A percentile compares a stretch with the other conserved stretches of the same genome.
Conservation (phyloP, 2,113 vertebrate species). For the western clawed frog (Xenopus tropicalis) region DNA sequence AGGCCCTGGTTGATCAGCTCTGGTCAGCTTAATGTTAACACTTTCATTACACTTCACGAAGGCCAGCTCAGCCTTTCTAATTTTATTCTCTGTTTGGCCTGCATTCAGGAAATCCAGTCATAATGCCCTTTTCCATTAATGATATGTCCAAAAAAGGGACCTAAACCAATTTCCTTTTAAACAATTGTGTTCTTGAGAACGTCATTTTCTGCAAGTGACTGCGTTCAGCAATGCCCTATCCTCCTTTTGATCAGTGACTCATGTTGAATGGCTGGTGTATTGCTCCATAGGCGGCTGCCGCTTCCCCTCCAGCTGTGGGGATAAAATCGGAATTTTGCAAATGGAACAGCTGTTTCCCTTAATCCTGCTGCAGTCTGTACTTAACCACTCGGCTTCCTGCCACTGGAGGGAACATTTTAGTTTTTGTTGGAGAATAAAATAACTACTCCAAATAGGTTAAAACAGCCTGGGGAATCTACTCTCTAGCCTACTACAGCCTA, state of each 20-base stretch:
- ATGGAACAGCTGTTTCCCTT: slow-evolving; percentile 3
- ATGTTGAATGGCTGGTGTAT: neutral
- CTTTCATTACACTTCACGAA: too few species aligned
- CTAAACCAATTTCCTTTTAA: neutral
- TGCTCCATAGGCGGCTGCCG: slow-evolving; percentile 45
- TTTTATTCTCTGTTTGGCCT: neutral
- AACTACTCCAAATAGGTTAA: neutral
- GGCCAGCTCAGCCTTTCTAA: too few species aligned
- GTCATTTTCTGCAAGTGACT: neutral
- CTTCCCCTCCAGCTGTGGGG: neutral
- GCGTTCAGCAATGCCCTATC: neutral
- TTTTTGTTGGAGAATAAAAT: neutral
- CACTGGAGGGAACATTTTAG: neutral
- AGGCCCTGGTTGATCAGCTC: too few species aligned
- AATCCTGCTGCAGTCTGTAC: neutral
- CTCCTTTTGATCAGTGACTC: too few species aligned
- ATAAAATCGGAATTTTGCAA: neutral
- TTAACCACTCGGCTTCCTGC: neutral
- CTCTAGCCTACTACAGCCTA: too few species aligned
- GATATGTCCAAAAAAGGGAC: too few species aligned
- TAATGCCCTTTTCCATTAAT: too few species aligned
- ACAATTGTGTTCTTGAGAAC: neutral
- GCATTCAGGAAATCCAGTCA: neutral
- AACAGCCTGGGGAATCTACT: too few species aligned
- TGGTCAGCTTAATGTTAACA: too few species aligned